Evolutionary conservation across 2,888 invertebrate genomes (phyloP).

Genomic region (Nomada hirtipes): DNA sequence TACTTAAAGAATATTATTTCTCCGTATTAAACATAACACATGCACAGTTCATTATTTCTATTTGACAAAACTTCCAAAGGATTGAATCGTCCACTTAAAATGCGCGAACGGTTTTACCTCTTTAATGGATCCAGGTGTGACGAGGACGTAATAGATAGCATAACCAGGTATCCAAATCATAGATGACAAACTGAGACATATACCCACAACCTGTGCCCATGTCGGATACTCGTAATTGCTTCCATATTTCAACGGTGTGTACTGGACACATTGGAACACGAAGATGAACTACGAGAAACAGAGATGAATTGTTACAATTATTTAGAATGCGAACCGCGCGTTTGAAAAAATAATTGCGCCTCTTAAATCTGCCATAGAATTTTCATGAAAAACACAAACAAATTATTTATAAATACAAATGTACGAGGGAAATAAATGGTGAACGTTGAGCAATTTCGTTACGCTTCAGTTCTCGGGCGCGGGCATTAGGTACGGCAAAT

Average conservation of each 20-base stretch:
- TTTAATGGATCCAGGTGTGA: constrained; percentile 85
- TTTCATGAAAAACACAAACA: too few relatives aligned
- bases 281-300: constrained; percentile 86
- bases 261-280: constrained; percentile 87
- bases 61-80: neutral
- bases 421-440: too few relatives aligned
- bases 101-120: constrained; percentile 83
- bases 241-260: constrained; percentile 87
- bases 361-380: too few relatives aligned
- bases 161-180: constrained; percentile 89
- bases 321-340: neutral
- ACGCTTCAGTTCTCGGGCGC: neutral
- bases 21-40: neutral
- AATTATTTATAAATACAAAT: too few relatives aligned
- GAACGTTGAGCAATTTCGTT: neutral
- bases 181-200: constrained; percentile 87
- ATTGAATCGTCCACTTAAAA: neutral
- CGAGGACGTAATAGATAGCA: constrained; percentile 86
- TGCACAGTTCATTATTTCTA: neutral
- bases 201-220: constrained; percentile 88
- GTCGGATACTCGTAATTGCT: constrained; percentile 86
- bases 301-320: neutral
- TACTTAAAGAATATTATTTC: too few relatives aligned
- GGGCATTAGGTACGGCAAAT: neutral
- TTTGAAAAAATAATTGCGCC: neutral